A percentile compares a stretch with the other conserved stretches of the same genome.
These are phyloP conservation scores for Saturnia pavonia DNA, from an alignment of 2,888 invertebrate genomes.

Conservation along the genomic window DNA sequence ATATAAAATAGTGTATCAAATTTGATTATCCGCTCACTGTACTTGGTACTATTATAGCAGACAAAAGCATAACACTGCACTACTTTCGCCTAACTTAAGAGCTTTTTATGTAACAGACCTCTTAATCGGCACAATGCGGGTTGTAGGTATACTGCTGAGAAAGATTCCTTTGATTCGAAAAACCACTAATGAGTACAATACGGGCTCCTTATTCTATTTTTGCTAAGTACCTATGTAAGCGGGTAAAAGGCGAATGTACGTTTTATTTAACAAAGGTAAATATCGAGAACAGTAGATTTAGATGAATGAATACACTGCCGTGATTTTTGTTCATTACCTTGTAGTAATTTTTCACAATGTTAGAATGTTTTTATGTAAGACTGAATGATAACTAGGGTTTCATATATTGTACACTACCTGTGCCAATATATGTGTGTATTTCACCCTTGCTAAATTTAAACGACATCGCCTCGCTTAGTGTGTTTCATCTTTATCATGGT, in stretches of 20 bases:
- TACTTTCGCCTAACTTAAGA: too few relatives aligned
- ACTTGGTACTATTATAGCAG: too few relatives aligned
- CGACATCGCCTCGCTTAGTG: too few relatives aligned
- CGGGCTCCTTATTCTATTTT: neutral
- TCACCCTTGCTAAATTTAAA: too few relatives aligned
- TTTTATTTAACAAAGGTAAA: slow-evolving; percentile 3
- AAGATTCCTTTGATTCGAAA: slow-evolving; percentile 4
- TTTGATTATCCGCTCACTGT: too few relatives aligned
- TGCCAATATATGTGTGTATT: too few relatives aligned
- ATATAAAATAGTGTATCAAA: too few relatives aligned
- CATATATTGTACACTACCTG: too few relatives aligned
- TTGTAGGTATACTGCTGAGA: neutral
- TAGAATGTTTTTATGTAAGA: neutral
- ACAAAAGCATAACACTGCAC: too few relatives aligned
- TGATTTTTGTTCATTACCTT: neutral
- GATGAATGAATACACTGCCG: neutral
- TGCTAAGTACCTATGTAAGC: neutral
- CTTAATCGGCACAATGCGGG: slow-evolving; percentile 1
- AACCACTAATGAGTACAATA: neutral
- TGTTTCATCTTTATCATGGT: too few relatives aligned
- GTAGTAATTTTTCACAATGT: neutral
- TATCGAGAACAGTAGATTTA: neutral
- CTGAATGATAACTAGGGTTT: too few relatives aligned
- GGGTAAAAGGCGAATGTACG: neutral
- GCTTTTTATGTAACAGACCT: too few relatives aligned